These are phyloP conservation scores for Lanius collurio DNA, from an alignment of 2,113 vertebrate genomes.

Conservation along the genomic window DNA sequence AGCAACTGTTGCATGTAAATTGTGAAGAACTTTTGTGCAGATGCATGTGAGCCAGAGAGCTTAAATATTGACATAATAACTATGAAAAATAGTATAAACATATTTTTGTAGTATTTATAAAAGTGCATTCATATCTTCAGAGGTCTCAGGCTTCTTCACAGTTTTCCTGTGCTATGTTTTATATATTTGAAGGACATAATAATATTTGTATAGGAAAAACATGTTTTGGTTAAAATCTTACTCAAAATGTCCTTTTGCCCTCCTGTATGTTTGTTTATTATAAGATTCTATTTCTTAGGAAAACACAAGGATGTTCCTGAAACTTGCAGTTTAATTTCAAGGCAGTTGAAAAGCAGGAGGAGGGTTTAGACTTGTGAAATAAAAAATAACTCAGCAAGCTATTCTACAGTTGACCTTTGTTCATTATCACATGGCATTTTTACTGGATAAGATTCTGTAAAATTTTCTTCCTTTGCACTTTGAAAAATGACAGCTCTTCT, in stretches of 20 bases:
- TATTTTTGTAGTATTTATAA: constrained; percentile 28
- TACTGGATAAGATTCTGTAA: background rate
- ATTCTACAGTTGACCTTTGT: background rate
- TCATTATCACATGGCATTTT: background rate
- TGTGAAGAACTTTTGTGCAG: background rate
- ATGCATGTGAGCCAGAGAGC: background rate
- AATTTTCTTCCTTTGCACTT: background rate
- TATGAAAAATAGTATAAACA: constrained; percentile 30
- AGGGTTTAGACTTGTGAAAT: constrained; percentile 22
- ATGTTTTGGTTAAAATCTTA: constrained; percentile 64
- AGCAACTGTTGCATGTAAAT: background rate
- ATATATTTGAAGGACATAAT: constrained; percentile 61
- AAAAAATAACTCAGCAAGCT: constrained; percentile 23
- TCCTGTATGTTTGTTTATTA: constrained; percentile 62
- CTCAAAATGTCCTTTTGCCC: constrained; percentile 60
- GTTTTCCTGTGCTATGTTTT: constrained; percentile 51
- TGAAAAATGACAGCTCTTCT: background rate
- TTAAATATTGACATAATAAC: constrained; percentile 24
- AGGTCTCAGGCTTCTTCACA: constrained; percentile 12
- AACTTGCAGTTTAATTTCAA: constrained; percentile 44
- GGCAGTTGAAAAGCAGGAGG: background rate
- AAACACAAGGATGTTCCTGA: constrained; percentile 61
- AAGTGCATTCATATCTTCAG: constrained; percentile 9
- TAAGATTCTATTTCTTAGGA: constrained; percentile 62
- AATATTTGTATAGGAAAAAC: constrained; percentile 68